phyloP scores from a whole-genome alignment of 1,140 invertebrate genomes.

The Hirudo medicinalis region DNA sequence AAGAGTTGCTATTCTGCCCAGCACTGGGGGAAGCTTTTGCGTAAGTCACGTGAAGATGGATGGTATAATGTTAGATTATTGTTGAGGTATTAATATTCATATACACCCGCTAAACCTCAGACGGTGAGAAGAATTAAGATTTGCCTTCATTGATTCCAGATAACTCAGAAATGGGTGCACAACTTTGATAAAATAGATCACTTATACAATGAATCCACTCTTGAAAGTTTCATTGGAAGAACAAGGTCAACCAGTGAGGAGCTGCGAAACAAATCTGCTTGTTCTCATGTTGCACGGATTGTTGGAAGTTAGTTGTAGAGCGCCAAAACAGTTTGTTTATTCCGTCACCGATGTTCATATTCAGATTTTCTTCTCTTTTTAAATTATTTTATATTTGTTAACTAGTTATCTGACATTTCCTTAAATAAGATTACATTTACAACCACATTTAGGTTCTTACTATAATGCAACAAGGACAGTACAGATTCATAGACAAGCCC shows the following conservation, averaged over 20 bases:
- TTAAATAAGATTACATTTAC: neutral
- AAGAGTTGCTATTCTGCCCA: too few relatives aligned
- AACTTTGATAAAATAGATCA: constrained; percentile 28
- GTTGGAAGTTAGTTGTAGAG: constrained; percentile 27
- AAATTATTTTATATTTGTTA: too few relatives aligned
- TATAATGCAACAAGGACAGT: constrained; percentile 30
- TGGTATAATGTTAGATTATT: neutral
- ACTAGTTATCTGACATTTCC: too few relatives aligned
- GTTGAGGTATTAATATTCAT: too few relatives aligned
- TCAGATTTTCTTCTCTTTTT: too few relatives aligned
- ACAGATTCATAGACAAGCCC: constrained; percentile 9
- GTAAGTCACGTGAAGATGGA: too few relatives aligned
- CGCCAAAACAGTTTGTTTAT: too few relatives aligned
- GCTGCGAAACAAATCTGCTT: constrained; percentile 30
- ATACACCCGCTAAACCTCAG: too few relatives aligned
- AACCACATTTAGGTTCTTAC: constrained; percentile 27
- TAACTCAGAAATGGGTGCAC: constrained; percentile 40
- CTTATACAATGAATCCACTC: constrained; percentile 23
- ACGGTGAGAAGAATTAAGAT: too few relatives aligned
- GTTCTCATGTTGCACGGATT: constrained; percentile 39
- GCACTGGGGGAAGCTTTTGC: too few relatives aligned
- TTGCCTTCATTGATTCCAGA: constrained; percentile 25
- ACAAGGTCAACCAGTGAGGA: constrained; percentile 31
- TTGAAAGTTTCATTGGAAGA: constrained; percentile 35
- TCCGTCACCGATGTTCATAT: too few relatives aligned